phyloP scores from a whole-genome alignment of 2,113 vertebrate species.

The Dicerorhinus sumatrensis region DNA sequence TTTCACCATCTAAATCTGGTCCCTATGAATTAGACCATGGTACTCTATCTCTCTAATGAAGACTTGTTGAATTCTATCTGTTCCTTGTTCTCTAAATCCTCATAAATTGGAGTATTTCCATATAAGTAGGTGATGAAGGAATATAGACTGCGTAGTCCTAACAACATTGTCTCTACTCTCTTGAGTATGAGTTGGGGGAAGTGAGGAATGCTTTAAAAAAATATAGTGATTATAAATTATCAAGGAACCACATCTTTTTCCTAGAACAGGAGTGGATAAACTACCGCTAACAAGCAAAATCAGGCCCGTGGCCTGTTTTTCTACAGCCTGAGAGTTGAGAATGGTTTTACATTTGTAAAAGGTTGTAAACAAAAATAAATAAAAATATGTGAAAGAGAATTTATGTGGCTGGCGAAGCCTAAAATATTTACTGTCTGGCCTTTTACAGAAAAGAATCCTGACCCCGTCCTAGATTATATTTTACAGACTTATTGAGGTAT shows the following conservation, averaged over 20 bases:
- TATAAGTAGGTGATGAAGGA: background rate
- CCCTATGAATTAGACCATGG: background rate
- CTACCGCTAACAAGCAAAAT: background rate
- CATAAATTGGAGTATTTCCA: constrained; percentile 27
- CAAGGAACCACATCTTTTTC: background rate
- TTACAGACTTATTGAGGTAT: constrained; percentile 18
- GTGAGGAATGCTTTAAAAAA: constrained; percentile 20
- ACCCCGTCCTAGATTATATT: background rate
- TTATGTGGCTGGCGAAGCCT: background rate
- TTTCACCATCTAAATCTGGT: background rate
- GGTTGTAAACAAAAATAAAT: background rate
- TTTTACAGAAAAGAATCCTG: background rate
- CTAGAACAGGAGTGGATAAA: constrained; percentile 29
- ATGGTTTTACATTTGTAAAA: background rate
- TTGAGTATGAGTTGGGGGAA: background rate
- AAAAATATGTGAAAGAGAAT: background rate
- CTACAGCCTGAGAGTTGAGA: background rate
- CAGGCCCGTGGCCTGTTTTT: background rate
- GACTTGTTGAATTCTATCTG: constrained; percentile 28
- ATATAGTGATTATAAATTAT: background rate
- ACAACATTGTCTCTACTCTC: background rate
- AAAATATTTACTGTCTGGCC: constrained; percentile 24
- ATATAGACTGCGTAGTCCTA: background rate
- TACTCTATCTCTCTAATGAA: constrained; percentile 11
- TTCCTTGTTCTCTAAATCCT: background rate